Base-by-base conservation (phyloP, 2,888 invertebrate genomes). In the Neocrepidodera transversa region DNA sequence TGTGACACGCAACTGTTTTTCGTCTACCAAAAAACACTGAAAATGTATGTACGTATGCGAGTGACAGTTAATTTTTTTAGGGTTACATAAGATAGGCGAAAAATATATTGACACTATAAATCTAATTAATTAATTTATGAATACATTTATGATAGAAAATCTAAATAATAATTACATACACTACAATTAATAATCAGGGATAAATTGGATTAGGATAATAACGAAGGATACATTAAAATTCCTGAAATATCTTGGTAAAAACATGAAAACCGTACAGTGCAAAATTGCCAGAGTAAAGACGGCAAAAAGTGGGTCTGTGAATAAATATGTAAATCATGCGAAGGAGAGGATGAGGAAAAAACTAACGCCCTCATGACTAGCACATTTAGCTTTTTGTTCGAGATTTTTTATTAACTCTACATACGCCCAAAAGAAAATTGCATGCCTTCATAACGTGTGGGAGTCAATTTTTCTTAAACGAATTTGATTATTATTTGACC, bases 251-350 rank as follows among this genome's bases (percentile, higher is more conserved):
- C 35, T 35, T 49, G 20, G 11, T 32, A 53, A 35, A 43, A 20
- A 35, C 43, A 14, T 35, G 16, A 45, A 43, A 32, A 43, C 18
- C 30, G 32, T 45, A 32, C 43, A 30, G 32, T 35, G 35, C 43
- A 53, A 53, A 45, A 53, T 35, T 45, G 53, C 35, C 32, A 23
- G 35, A 53, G 35, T 16, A 23, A 38, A 28, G 20, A 32, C 53
- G 40, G 23, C 40, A 53, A 53, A 53, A 53, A 53, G 35, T 43
- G 53, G 53, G 43, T 53, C 43, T 43, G 43, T 45, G 53, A 53
- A 53, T 53, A 53, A 53, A 53, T 53, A 53, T 53, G 53, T 43
- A 53, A 53, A 53, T 53, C 53, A 35, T 45, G 53, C 43, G 45
- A 53, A 35, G 43, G 23, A 53, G 17, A 43, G 32, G 32, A 42